Evolutionary conservation across 2,113 vertebrate species (phyloP).

Genomic region (Conger conger): DNA sequence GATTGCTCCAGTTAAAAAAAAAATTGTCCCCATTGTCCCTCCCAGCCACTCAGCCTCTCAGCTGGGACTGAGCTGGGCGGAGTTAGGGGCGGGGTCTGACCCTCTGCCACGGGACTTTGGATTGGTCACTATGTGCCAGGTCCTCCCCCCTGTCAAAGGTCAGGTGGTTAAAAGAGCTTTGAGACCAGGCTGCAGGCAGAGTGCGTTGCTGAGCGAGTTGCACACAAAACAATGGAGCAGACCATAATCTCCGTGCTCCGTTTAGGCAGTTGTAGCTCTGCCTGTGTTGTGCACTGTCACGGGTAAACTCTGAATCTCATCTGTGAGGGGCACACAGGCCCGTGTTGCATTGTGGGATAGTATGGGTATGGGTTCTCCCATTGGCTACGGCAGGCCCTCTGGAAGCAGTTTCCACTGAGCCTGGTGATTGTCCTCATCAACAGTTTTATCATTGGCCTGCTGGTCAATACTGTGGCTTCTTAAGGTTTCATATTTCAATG

Average conservation of each 20-base stretch:
- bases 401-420: constrained; percentile 63
- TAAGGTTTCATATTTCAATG: constrained; percentile 95
- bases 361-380: background rate
- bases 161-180: background rate
- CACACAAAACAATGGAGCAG: background rate
- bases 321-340: background rate
- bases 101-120: background rate
- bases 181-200: background rate
- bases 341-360: background rate
- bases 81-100: background rate
- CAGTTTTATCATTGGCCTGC: constrained; percentile 90
- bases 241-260: background rate
- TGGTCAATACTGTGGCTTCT: constrained; percentile 93
- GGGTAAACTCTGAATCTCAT: background rate
- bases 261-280: background rate
- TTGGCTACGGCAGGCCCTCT: constrained; percentile 40
- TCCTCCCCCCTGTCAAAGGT: background rate
- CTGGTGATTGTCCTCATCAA: constrained; percentile 83
- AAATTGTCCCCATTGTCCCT: constrained; percentile 18
- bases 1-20: constrained; percentile 65
- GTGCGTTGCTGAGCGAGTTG: too few species aligned
- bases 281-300: background rate
- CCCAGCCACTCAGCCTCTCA: background rate
- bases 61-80: background rate
- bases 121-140: background rate